Evolutionary conservation across 2,888 invertebrate species (phyloP), one percentile per base, ranked within the genome.

Genomic region (Drosophila mercatorum): DNA sequence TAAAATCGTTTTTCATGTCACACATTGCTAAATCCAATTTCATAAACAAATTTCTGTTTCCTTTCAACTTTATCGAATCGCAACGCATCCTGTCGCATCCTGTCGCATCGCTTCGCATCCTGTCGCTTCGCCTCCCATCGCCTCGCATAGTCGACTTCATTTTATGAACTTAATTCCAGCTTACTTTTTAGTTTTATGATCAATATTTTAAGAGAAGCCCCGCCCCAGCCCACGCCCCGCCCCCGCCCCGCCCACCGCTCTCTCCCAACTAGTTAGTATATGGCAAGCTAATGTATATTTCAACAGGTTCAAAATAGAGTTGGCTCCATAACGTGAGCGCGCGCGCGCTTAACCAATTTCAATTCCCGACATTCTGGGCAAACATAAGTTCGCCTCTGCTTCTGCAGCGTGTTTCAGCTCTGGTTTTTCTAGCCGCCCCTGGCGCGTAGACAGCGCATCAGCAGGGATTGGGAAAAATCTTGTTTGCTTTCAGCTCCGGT

Each of bases 401-500:
- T 11, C 49, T n/a, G 0, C 14, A 2, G n/a, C 5, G 3, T 17
- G 17, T 6, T 26, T 17, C n/a, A 28, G 46, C 47, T 47, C 28
- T 14, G 47, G 34, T 34, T 4, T 47, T 67, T 22, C 4, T 17
- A 47, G 49, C 47, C 49, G 49, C 47, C 49, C 49, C 22, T 43
- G 55, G 41, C 14, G 38, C 62, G 40, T 61, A 75, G 60, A 68
- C 68, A 57, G 65, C 43, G 61, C 60, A 61, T 52, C 68, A 57
- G 59, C 65, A 74, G 68, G 62, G 56, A 62, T 67, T 65, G 58
- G 63, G 40, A 26, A 78, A 75, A 77, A 79, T 74, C 62, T 53
- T 74, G 69, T 78, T 74, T 79, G 75, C 70, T 34, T 49, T 77
- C 51, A 61, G 61, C 75, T 63, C 38, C 62, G 69, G 68, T 46